phyloP scores from a whole-genome alignment of 2,113 vertebrate genomes.

The Pseudorasbora parva region DNA sequence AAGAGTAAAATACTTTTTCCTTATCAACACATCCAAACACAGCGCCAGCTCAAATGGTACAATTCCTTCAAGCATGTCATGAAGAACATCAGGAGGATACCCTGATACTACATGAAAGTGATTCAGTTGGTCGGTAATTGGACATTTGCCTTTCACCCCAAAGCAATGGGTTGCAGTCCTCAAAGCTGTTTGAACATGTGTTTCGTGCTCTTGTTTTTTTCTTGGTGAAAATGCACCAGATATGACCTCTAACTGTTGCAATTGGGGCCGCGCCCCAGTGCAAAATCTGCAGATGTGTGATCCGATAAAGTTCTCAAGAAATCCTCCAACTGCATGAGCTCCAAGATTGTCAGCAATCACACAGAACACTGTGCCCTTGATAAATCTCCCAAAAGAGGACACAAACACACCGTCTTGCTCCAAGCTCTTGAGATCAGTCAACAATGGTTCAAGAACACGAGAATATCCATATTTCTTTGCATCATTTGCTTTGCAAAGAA shows the following conservation, averaged over 20 bases:
- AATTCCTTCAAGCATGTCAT: background rate
- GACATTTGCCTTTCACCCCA: background rate
- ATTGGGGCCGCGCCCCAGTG: too few species aligned
- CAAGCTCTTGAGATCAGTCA: background rate
- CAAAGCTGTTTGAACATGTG: too few species aligned
- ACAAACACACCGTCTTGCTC: background rate
- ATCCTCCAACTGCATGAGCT: background rate
- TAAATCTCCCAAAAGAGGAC: background rate
- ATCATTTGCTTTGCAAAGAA: background rate
- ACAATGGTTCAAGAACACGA: background rate
- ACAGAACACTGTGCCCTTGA: conserved; percentile 8
- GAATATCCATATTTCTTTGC: background rate
- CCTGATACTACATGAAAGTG: background rate
- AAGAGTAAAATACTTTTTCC: background rate
- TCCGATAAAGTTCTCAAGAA: background rate
- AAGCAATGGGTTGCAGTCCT: background rate
- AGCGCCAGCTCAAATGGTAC: background rate
- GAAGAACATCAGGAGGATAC: background rate
- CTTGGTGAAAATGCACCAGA: too few species aligned
- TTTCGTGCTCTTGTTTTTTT: too few species aligned
- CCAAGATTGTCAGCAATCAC: conserved; percentile 11
- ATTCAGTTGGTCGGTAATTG: background rate
- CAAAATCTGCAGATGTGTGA: background rate
- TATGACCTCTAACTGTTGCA: too few species aligned
- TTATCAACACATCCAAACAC: background rate